phyloP scores from a whole-genome alignment of 2,113 vertebrate genomes.

The Lophotis ruficrista region DNA sequence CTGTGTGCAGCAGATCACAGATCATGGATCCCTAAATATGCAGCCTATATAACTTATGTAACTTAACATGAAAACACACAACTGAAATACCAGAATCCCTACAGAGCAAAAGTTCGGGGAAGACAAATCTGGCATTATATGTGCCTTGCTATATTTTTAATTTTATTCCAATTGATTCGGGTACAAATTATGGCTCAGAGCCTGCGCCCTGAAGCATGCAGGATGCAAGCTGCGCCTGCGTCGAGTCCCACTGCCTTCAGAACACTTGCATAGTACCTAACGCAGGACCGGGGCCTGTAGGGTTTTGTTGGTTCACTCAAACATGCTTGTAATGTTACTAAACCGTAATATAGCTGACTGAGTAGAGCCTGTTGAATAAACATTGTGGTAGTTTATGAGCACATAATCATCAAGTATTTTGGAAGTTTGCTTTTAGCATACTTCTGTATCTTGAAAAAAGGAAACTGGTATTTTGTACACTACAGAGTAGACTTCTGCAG shows the following conservation, averaged over 20 bases:
- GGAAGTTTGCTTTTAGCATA: neutral
- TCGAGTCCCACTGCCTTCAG: neutral
- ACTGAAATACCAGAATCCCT: neutral
- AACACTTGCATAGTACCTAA: neutral
- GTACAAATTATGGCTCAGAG: neutral
- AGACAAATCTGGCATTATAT: neutral
- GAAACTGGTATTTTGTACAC: neutral
- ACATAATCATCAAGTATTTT: neutral
- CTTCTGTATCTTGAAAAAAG: neutral
- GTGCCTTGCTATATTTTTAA: neutral
- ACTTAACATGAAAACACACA: neutral
- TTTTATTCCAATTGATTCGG: neutral
- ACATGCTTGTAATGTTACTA: neutral
- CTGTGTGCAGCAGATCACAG: neutral
- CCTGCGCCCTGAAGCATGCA: neutral
- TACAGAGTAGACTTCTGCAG: neutral
- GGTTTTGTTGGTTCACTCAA: neutral
- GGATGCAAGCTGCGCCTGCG: neutral
- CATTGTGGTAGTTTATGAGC: neutral
- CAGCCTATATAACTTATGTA: conserved; percentile 31
- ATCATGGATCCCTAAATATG: neutral
- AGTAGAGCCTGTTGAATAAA: neutral
- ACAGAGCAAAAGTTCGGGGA: neutral
- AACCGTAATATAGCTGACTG: neutral
- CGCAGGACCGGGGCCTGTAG: neutral